phyloP scores from a whole-genome alignment of 2,888 invertebrate species.

The Andricus quercusramuli region DNA sequence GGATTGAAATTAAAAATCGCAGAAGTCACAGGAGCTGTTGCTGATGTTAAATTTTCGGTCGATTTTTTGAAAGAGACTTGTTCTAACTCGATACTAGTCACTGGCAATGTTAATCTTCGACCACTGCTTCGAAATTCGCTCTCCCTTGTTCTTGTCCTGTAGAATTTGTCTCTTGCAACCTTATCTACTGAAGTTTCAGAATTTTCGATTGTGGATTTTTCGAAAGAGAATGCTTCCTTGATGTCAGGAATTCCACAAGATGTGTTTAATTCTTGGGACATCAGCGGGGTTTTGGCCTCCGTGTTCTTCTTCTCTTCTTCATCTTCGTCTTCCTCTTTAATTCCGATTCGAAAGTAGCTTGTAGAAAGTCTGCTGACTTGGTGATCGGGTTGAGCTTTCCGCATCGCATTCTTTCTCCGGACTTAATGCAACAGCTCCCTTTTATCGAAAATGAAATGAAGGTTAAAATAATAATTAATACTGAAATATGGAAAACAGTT shows the following conservation, averaged over 20 bases:
- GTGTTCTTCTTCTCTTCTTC: conserved; percentile 29
- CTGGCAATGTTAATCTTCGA: conserved; percentile 55
- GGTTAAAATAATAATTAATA: neutral
- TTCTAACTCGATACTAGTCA: conserved; percentile 34
- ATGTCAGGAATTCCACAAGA: neutral
- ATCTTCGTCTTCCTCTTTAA: conserved; percentile 64
- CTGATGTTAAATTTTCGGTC: neutral
- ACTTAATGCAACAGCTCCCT: neutral
- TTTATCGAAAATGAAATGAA: neutral
- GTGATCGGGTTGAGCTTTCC: conserved; percentile 63
- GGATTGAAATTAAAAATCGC: conserved; percentile 12
- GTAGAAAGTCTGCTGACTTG: conserved; percentile 57
- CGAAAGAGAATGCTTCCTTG: neutral
- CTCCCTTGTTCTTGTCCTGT: neutral
- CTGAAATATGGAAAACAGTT: neutral
- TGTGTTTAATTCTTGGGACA: neutral
- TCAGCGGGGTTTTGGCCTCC: conserved; percentile 7
- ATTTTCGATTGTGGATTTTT: neutral
- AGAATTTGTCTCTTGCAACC: neutral
- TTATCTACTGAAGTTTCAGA: neutral
- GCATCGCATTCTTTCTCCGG: conserved; percentile 66
- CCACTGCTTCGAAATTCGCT: conserved; percentile 3
- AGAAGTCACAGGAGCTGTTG: conserved; percentile 2
- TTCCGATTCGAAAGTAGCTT: conserved; percentile 63
- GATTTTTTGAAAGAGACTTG: neutral